phyloP scores from a whole-genome alignment of 2,888 invertebrate species.

The Amiota minor region DNA sequence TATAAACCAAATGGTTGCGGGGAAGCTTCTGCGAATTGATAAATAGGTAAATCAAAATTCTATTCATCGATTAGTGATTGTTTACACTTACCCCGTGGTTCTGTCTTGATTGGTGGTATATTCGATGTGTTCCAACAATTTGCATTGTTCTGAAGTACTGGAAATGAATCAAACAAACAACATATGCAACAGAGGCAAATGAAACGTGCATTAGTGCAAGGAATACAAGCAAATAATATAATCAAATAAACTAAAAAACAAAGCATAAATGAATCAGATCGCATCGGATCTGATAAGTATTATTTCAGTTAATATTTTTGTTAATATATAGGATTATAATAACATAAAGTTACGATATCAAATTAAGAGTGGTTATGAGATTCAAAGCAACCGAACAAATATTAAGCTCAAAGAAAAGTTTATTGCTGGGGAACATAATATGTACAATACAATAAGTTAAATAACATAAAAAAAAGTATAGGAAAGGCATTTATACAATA shows the following conservation, averaged over 20 bases:
- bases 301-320: too few relatives aligned
- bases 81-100: constrained; percentile 69
- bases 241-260: neutral
- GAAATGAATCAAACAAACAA: constrained; percentile 29
- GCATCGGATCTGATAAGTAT: too few relatives aligned
- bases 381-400: too few relatives aligned
- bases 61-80: neutral
- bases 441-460: too few relatives aligned
- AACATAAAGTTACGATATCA: too few relatives aligned
- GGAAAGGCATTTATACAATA: too few relatives aligned
- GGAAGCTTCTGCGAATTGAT: constrained; percentile 64
- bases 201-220: neutral
- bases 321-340: too few relatives aligned
- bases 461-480: too few relatives aligned
- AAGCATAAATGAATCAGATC: neutral
- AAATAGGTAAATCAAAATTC: neutral
- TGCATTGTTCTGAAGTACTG: constrained; percentile 61
- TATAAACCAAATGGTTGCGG: constrained; percentile 69
- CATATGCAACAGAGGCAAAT: neutral
- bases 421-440: too few relatives aligned
- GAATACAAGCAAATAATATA: constrained; percentile 8
- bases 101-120: constrained; percentile 71
- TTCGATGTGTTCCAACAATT: constrained; percentile 66
- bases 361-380: too few relatives aligned
- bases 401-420: too few relatives aligned